phyloP scores from a whole-genome alignment of 30 jellyfish, hydroid and myxozoan genomes.

The Mastigias papua region DNA sequence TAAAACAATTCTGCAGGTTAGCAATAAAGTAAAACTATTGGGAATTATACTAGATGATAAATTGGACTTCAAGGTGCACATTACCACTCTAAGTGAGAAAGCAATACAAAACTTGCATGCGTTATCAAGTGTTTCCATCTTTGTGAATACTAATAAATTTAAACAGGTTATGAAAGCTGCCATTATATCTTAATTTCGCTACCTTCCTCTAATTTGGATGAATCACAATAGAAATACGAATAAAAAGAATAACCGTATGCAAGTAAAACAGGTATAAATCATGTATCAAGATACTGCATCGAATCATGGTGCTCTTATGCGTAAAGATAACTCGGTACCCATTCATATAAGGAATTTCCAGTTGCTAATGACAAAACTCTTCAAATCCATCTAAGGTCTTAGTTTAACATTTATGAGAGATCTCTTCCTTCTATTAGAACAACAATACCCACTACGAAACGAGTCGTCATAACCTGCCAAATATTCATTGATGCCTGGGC shows the following conservation, averaged over 20 bases:
- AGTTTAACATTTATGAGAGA: too few relatives aligned
- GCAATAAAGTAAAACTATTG: neutral
- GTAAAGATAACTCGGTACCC: too few relatives aligned
- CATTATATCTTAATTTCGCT: neutral
- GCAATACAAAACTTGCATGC: neutral
- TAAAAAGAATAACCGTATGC: neutral
- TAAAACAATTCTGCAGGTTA: neutral
- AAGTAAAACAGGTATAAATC: neutral
- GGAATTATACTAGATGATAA: neutral
- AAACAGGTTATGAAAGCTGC: neutral
- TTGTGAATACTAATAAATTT: neutral
- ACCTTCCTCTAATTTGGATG: neutral
- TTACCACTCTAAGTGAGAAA: neutral
- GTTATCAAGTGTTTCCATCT: neutral
- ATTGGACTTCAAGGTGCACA: neutral
- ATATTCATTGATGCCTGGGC: too few relatives aligned
- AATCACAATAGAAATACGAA: neutral
- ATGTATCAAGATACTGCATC: neutral
- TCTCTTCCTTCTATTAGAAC: too few relatives aligned
- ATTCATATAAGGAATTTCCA: too few relatives aligned
- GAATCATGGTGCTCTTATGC: too few relatives aligned
- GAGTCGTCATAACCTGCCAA: too few relatives aligned
- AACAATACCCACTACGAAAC: too few relatives aligned
- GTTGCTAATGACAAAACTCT: too few relatives aligned
- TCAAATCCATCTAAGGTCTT: too few relatives aligned